phyloP scores from a whole-genome alignment of 1,140 invertebrate species.

The Cyrtorhinus lividipennis region DNA sequence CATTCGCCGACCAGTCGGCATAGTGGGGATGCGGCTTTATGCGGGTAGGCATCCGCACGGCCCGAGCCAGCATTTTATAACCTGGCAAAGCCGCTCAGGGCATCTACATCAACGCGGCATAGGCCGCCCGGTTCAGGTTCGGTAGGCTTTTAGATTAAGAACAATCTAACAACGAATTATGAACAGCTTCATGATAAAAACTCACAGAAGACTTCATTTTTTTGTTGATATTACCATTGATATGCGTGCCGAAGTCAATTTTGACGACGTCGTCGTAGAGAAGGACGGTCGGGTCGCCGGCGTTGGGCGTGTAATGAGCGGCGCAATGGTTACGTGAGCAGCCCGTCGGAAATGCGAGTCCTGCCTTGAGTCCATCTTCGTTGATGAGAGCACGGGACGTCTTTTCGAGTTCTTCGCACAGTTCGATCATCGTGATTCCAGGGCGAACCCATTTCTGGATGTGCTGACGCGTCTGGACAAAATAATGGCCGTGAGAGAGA shows the following conservation, averaged over 20 bases:
- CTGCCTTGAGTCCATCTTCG: constrained; percentile 91
- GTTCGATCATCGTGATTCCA: constrained; percentile 98
- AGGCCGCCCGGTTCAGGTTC: no score
- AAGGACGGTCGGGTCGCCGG: constrained; percentile 89
- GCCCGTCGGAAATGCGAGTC: constrained; percentile 96
- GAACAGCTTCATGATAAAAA: no score
- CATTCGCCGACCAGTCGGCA: no score
- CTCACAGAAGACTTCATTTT: no score
- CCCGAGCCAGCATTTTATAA: no score
- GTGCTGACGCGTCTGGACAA: constrained; percentile 65
- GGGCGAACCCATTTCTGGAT: constrained; percentile 87
- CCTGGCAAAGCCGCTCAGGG: no score
- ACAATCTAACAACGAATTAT: no score
- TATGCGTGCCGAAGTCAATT: constrained; percentile 98
- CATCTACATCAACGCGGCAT: no score
- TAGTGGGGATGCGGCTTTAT: no score
- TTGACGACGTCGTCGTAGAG: constrained; percentile 96
- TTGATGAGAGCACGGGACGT: constrained; percentile 81
- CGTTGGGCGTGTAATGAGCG: constrained; percentile 98
- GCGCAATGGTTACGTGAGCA: constrained; percentile 98
- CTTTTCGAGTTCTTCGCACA: constrained; percentile 91
- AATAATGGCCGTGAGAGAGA: constrained; percentile 16
- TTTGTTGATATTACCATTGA: constrained; percentile 88
- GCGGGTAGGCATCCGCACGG: no score
- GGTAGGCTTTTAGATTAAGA: no score